These are phyloP conservation scores for western clawed frog (Xenopus tropicalis) DNA, from an alignment of 2,113 vertebrate genomes.

Conservation along the genomic window DNA sequence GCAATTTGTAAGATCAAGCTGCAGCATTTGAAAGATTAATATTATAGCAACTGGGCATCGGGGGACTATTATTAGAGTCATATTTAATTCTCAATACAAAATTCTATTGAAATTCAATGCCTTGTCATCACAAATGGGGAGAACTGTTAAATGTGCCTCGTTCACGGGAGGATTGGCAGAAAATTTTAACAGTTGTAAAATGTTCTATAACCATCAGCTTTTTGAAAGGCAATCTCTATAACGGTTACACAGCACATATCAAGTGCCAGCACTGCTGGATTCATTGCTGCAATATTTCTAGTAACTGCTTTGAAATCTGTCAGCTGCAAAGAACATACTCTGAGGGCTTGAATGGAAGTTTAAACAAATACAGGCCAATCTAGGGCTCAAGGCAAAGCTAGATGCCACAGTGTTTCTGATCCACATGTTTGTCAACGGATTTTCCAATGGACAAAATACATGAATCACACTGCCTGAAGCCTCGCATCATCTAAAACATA, in stretches of 20 bases:
- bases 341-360: neutral
- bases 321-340: slow-evolving; percentile 2
- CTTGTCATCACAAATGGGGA: neutral
- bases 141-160: neutral
- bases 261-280: neutral
- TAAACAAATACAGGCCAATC: neutral
- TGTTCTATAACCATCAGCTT: neutral
- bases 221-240: neutral
- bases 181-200: neutral
- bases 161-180: neutral
- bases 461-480: no score
- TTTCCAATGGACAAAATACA: neutral
- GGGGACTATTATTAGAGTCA: neutral
- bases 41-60: neutral
- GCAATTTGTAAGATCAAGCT: no score
- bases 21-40: no score
- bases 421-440: neutral
- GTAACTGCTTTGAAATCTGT: neutral
- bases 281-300: neutral
- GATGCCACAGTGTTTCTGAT: neutral
- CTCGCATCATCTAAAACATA: no score
- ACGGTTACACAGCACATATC: neutral
- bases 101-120: neutral
- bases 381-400: neutral
- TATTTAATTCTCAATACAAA: neutral